Base-by-base conservation (phyloP, 2,797 vertebrate genomes). In the Hephaestus fuliginosus region DNA sequence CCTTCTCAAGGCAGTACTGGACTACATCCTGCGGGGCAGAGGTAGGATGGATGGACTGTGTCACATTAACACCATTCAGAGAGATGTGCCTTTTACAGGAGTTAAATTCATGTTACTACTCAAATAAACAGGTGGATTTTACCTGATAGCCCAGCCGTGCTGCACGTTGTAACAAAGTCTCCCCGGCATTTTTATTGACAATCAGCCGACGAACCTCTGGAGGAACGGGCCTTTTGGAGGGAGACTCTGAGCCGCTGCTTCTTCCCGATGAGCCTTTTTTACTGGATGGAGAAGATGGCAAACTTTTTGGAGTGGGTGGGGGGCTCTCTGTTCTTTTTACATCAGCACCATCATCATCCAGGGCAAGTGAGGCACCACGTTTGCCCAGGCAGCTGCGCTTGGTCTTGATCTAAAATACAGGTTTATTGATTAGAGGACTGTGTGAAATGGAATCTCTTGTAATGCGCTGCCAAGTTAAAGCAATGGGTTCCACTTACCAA, bases 181-280 rank as follows among this genome's bases (percentile, higher is more conserved):
- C 98, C 3, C 98, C 98, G 0, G 98, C 98, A 0, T 99, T 99
- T 90, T 99, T 99, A 93, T 99, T 99, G 70, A 99, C 98, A 0
- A 99, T 99, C 86, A 99, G 95, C 57, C 98, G 95, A 13, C 98
- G 97, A 14, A 98, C 98, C 82, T 99, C 97, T 0, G 98, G 97
- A 52, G 98, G 98, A 79, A 98, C 72, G 0, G 95, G 95, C 57
- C 94, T 95, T 74, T 94, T 91, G 0, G 86, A 44, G 0, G 96
- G 95, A 48, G 96, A 92, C 73, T 96, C 96, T 2, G 89, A 82
- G 18, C 84, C 82, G 70, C 71, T 93, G 91, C 73, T 94, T 93
- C 14, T 94, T 79, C 93, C 95, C 70, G 85, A 83, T 74, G 78
- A 85, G 92, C 76, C 94, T 93, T 91, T 97, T 87, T 93, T 96